phyloP scores from a whole-genome alignment of 1,140 invertebrate species.

The Drosophila ogumai region DNA sequence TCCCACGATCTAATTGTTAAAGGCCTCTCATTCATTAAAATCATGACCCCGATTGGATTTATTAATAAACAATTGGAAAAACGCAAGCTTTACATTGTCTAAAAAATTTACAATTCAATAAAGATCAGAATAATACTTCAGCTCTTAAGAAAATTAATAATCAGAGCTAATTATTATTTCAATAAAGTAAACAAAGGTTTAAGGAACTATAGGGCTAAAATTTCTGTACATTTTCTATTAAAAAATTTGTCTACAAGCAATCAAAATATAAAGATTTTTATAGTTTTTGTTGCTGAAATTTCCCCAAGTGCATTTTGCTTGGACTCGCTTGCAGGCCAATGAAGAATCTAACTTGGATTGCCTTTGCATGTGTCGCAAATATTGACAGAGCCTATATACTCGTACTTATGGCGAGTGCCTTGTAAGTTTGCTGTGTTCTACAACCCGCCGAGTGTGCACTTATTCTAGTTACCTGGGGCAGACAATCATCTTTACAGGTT shows the following conservation, averaged over 20 bases:
- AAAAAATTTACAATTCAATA: background rate
- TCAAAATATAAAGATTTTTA: background rate
- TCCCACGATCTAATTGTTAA: slow-evolving; percentile 6
- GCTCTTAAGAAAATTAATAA: background rate
- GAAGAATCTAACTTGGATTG: slow-evolving; percentile 62
- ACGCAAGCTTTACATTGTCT: background rate
- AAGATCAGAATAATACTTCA: background rate
- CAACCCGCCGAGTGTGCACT: slow-evolving; percentile 62
- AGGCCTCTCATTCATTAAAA: slow-evolving; percentile 1
- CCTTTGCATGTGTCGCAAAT: slow-evolving; percentile 75
- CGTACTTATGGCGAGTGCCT: slow-evolving; percentile 61
- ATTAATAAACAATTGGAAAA: slow-evolving; percentile 9
- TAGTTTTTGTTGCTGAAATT: background rate
- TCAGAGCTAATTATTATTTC: background rate
- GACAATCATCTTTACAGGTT: slow-evolving; percentile 26
- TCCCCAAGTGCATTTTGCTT: slow-evolving; percentile 8
- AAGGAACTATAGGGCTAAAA: background rate
- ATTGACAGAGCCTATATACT: slow-evolving; percentile 66
- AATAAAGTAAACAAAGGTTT: slow-evolving; percentile 4
- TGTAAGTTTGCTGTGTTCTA: slow-evolving; percentile 56
- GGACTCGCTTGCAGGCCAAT: slow-evolving; percentile 35
- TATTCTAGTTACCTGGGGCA: slow-evolving; percentile 57
- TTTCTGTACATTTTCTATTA: background rate
- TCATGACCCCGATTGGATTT: slow-evolving; percentile 1
- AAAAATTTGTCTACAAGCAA: background rate